phyloP scores from a whole-genome alignment of 2,797 vertebrate species.

The Trichosurus vulpecula region DNA sequence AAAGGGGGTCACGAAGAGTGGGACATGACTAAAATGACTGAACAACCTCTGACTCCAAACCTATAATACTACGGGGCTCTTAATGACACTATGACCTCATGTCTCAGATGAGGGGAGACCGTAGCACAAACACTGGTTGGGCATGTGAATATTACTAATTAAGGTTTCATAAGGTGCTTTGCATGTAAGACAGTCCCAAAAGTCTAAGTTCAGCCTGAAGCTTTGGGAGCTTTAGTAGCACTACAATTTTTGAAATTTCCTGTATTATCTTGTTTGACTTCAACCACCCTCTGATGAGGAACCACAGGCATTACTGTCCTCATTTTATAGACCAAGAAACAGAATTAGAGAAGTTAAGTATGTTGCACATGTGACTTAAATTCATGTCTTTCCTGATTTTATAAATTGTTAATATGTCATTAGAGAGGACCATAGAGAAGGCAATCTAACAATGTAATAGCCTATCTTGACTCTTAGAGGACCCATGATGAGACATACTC shows the following conservation, averaged over 20 bases:
- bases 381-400: background rate
- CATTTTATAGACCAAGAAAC: conserved; percentile 3
- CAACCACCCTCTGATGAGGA: background rate
- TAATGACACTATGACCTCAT: background rate
- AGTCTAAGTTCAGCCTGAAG: background rate
- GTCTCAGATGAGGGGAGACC: background rate
- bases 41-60: background rate
- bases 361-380: background rate
- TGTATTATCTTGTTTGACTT: background rate
- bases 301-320: background rate
- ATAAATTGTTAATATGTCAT: background rate
- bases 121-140: background rate
- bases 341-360: conserved; percentile 1
- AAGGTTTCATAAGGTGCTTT: background rate
- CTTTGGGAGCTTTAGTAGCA: background rate
- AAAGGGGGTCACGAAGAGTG: background rate
- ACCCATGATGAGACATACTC: background rate
- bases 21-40: background rate
- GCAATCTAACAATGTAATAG: background rate
- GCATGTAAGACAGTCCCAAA: background rate
- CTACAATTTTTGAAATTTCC: background rate
- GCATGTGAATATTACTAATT: background rate
- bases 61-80: background rate
- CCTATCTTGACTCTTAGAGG: background rate
- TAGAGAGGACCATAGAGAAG: background rate